Evolutionary conservation across 2,888 invertebrate genomes (phyloP).

Genomic region (Aleiodes leptofemur): DNA sequence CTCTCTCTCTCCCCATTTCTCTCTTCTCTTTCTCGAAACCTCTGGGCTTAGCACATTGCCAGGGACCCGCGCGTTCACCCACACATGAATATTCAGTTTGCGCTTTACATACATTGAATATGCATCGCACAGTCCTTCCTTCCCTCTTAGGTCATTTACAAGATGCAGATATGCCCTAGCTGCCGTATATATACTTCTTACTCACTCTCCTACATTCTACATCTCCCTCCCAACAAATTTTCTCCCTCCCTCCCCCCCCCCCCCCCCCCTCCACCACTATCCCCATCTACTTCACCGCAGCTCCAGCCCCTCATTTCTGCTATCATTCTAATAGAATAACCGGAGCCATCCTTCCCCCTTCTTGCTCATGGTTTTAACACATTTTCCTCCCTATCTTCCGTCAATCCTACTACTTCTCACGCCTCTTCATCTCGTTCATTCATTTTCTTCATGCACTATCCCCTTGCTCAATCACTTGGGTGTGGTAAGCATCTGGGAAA

Average conservation of each 20-base stretch:
- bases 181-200: slow-evolving; percentile 48
- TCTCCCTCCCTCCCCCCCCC: slow-evolving; percentile 3
- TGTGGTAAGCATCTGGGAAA: slow-evolving; percentile 9
- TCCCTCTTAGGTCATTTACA: slow-evolving; percentile 74
- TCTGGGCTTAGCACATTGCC: slow-evolving; percentile 70
- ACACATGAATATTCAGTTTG: slow-evolving; percentile 73
- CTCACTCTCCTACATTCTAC: slow-evolving; percentile 40
- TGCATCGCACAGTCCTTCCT: slow-evolving; percentile 71
- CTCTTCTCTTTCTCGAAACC: slow-evolving; percentile 14
- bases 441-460: slow-evolving; percentile 24
- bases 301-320: slow-evolving; percentile 1
- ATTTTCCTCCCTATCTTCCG: slow-evolving; percentile 54
- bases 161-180: slow-evolving; percentile 71
- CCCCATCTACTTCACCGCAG: neutral
- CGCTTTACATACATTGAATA: slow-evolving; percentile 74
- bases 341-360: slow-evolving; percentile 52
- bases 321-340: slow-evolving; percentile 69
- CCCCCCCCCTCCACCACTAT: slow-evolving; percentile 23
- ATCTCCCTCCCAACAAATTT: slow-evolving; percentile 46
- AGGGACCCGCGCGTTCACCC: slow-evolving; percentile 67
- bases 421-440: slow-evolving; percentile 15
- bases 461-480: slow-evolving; percentile 17
- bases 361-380: slow-evolving; percentile 60
- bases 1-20: neutral
- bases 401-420: slow-evolving; percentile 11